Conservation (phyloP, 2,797 vertebrate genomes). For the Coregonus suidteri region DNA sequence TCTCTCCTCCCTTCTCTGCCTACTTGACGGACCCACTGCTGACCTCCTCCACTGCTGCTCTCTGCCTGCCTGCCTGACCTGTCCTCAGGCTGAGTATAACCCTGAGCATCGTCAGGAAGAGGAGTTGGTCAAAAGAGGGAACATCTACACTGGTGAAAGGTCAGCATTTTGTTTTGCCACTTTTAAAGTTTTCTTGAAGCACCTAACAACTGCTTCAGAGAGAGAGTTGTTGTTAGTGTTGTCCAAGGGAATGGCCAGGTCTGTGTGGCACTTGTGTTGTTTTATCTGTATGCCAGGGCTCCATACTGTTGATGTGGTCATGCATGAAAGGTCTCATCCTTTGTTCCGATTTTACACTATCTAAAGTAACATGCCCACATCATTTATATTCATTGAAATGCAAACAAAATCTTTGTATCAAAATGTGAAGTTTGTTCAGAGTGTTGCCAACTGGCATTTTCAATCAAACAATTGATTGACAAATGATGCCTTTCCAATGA, state of each 20-base stretch:
- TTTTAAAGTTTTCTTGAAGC: neutral
- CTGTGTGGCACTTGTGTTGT: neutral
- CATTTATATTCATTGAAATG: slow-evolving; percentile 2
- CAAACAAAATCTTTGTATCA: neutral
- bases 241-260: neutral
- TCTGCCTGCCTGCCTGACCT: neutral
- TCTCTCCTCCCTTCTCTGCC: slow-evolving; percentile 34
- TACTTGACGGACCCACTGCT: neutral
- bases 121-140: neutral
- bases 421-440: neutral
- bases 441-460: neutral
- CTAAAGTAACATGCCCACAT: neutral
- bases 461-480: neutral
- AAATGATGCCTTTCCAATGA: neutral
- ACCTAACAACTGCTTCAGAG: too few relatives aligned
- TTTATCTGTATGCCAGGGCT: neutral
- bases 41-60: neutral
- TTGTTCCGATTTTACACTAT: neutral
- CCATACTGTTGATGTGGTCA: neutral
- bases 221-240: neutral
- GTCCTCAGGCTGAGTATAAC: slow-evolving; percentile 9
- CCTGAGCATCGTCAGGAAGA: neutral
- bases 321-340: neutral
- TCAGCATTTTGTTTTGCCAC: neutral
- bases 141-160: neutral